Base-by-base conservation (phyloP, 2,113 vertebrate species). In the Marmota flaviventris region DNA sequence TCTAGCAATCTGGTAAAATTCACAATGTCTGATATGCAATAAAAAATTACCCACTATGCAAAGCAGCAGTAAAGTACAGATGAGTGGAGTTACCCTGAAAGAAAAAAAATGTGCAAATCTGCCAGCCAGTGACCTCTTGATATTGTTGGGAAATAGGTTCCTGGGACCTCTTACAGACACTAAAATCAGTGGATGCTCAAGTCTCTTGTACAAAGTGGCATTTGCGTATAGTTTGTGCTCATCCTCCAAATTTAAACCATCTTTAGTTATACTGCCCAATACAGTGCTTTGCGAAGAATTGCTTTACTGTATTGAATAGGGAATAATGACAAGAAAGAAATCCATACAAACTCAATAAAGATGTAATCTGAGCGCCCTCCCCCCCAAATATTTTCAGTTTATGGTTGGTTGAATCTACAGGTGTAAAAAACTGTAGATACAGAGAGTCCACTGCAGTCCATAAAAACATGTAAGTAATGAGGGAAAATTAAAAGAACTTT, bases 401-500 rank as follows among this genome's bases (percentile, higher is more conserved):
- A 32, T 69, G 65, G 32, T 69, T 34, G 65, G 65, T 69, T 69
- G 65, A 69, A 69, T 69, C 65, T 20, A 42, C 17, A 29, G 58
- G 12, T 42, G 39, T 12, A 39, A 61, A 92, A 92, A 42, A 51
- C 24, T 73, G 2, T 22, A 73, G 65, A 25, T 42, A 12, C 10
- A 81, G 58, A 34, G 13, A 42, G 29, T 32, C 72, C 32, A 65
- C 27, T 73, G 9, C 63, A 56, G 6, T 39, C 8, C 85, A 89
- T 10, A 81, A 69, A 91, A 85, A 34, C 27, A n/a, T 67, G 32
- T 94, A 76, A 82, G 9, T 27, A 72, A 72, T 82, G 24, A 34
- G 89, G 61, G 16, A 17, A 83, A 72, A 81, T 56, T 89, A 89
- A 63, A 76, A 89, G 72, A 92, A 8, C 22, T 92, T 94, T 94